Base-by-base conservation (phyloP, 2,888 invertebrate genomes). In the Heliconius sara region DNA sequence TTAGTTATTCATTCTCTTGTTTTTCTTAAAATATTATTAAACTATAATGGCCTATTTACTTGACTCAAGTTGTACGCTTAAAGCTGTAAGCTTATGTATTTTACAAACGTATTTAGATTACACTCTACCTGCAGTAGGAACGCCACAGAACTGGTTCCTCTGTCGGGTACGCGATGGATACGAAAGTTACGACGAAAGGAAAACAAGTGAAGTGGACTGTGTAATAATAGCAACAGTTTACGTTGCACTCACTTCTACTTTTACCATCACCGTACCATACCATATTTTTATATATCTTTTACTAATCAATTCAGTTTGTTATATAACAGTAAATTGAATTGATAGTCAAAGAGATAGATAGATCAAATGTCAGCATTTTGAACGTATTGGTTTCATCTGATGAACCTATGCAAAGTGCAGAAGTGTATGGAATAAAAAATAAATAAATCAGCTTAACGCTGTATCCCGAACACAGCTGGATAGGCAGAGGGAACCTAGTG, bases 161-260 rank as follows among this genome's bases (percentile, higher is more conserved):
- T 75, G 77, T 78, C 80, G 68, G 73, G 79, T 78, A 68, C 71
- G 72, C 71, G 66, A 73, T 81, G 82, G 80, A 83, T 81, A 80
- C 79, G 80, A 83, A 83, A 82, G 82, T 83, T 79, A 80, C 77
- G 76, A 81, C 76, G 77, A 83, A 83, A 78, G 81, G 80, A 76
- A 83, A 83, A 81, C 76, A 66, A 60, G 80, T 80, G 70, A 78
- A 79, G 78, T 78, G 70, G 68, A 60, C 80, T 76, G 77, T 76
- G 76, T 71, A 76, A 78, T 83, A 82, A 79, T 80, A 81, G 77
- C 72, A 80, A 60, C 68, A 68, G 73, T 78, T 79, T 47, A 52
- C 34, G n/a, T 77, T 47, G 73, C 25, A 71, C 27, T 76, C 68
- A 66, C 65, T 74, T 77, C 68, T 25, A 74, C 72, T 13, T 74